A percentile compares a stretch with the other conserved stretches of the same genome.
These are phyloP conservation scores for Micropoecilia bifurca DNA, from an alignment of 2,797 vertebrate genomes.

Conservation along the genomic window DNA sequence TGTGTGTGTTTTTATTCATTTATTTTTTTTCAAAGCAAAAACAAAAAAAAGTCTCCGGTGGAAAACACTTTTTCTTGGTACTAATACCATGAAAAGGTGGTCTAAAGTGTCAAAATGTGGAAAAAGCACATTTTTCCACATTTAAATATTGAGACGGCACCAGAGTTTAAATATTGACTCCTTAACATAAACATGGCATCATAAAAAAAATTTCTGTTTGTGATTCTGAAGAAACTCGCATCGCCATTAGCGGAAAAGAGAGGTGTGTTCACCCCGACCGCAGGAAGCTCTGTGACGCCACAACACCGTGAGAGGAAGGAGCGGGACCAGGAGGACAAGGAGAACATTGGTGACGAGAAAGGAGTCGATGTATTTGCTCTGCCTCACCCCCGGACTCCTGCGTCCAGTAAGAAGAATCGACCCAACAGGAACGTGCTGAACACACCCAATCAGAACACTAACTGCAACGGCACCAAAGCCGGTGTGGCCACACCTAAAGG, in stretches of 20 bases:
- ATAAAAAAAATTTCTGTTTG: conserved; percentile 2
- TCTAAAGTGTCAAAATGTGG: not conserved
- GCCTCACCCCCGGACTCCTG: conserved; percentile 84
- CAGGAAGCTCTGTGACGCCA: conserved; percentile 37
- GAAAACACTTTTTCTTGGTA: not conserved
- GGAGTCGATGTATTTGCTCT: conserved; percentile 77
- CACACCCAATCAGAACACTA: conserved; percentile 68
- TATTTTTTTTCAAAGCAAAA: not conserved
- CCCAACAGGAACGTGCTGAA: conserved; percentile 74
- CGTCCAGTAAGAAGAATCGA: conserved; percentile 72
- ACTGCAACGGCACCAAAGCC: conserved; percentile 33
- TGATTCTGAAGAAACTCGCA: conserved; percentile 63
- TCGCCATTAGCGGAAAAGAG: conserved; percentile 66
- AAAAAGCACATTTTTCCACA: not conserved
- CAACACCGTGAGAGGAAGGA: conserved; percentile 52
- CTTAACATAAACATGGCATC: not conserved
- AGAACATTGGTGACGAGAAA: conserved; percentile 80
- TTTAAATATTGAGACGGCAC: too few species aligned
- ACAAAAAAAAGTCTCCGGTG: not conserved
- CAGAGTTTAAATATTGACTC: not conserved
- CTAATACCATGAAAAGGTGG: not conserved
- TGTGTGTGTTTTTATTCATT: not conserved
- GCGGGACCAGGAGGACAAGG: conserved; percentile 83
- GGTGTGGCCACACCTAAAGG: conserved; percentile 74
- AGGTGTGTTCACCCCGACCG: conserved; percentile 42